Evolutionary conservation across 2,888 invertebrate genomes (phyloP).

Genomic region (Lepidochitona cinerea): DNA sequence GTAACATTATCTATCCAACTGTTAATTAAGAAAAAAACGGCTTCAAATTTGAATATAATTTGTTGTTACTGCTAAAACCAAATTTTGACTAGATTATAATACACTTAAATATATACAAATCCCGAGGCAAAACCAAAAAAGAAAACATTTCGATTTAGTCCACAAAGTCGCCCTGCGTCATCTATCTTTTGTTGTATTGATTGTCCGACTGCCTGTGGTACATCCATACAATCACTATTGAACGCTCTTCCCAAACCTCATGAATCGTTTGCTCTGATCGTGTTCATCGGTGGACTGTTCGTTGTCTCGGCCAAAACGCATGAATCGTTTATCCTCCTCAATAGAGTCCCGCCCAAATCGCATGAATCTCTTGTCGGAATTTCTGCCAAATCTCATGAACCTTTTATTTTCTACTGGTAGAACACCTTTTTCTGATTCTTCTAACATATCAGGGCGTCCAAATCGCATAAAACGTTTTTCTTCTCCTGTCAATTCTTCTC

Average conservation of each 20-base stretch:
- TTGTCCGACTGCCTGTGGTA: too few relatives aligned
- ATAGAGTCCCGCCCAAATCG: slow-evolving; percentile 41
- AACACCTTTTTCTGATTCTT: slow-evolving; percentile 33
- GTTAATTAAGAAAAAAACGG: too few relatives aligned
- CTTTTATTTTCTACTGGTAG: slow-evolving; percentile 36
- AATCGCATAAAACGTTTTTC: slow-evolving; percentile 54
- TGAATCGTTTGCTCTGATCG: slow-evolving; percentile 49
- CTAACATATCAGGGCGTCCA: slow-evolving; percentile 28
- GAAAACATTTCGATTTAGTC: too few relatives aligned
- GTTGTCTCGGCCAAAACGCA: slow-evolving; percentile 52
- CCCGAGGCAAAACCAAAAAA: too few relatives aligned
- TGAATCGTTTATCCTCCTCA: slow-evolving; percentile 44
- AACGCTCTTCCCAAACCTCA: slow-evolving; percentile 51
- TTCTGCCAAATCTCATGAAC: slow-evolving; percentile 53
- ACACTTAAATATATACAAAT: too few relatives aligned
- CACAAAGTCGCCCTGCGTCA: too few relatives aligned
- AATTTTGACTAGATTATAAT: too few relatives aligned
- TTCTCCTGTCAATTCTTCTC: slow-evolving; percentile 9
- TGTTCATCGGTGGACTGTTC: slow-evolving; percentile 39
- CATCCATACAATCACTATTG: neutral
- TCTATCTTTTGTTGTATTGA: too few relatives aligned
- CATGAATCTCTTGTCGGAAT: slow-evolving; percentile 48
- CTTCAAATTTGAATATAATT: too few relatives aligned
- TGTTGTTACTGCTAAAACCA: too few relatives aligned
- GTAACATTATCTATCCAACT: too few relatives aligned